Conservation (phyloP, 2,888 invertebrate species). For the Caenorhabditis parvicauda region DNA sequence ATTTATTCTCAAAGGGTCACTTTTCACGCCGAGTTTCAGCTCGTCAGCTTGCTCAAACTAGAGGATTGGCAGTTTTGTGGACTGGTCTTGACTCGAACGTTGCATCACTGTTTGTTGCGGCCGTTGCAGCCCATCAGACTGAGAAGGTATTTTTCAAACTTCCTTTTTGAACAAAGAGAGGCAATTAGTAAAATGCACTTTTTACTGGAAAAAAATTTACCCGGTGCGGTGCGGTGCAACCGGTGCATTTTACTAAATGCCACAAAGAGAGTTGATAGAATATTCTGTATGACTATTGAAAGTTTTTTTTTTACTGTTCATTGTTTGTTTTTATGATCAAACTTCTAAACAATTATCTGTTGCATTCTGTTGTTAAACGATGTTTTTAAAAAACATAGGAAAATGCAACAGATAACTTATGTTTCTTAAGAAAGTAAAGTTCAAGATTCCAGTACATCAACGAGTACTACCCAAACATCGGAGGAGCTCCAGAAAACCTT, state of each 20-base stretch:
- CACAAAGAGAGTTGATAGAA: too few relatives aligned
- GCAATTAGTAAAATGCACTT: neutral
- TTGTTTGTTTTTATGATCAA: too few relatives aligned
- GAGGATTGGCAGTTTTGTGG: constrained; percentile 47
- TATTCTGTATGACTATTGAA: too few relatives aligned
- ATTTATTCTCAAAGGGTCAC: neutral
- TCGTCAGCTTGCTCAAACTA: constrained; percentile 40
- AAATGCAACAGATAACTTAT: too few relatives aligned
- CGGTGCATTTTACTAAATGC: too few relatives aligned
- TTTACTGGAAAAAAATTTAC: too few relatives aligned
- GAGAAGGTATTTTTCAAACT: constrained; percentile 10
- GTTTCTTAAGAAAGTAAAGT: neutral
- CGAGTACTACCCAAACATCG: constrained; percentile 52
- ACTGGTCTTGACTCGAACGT: constrained; percentile 56
- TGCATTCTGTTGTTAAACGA: too few relatives aligned
- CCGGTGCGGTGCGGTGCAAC: too few relatives aligned
- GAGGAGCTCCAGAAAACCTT: constrained; percentile 39
- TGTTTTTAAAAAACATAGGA: too few relatives aligned
- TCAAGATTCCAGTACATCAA: constrained; percentile 49
- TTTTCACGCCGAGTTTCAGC: constrained; percentile 35
- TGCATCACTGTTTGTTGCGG: constrained; percentile 34
- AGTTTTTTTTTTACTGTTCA: too few relatives aligned
- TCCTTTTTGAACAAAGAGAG: neutral
- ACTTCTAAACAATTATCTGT: too few relatives aligned
- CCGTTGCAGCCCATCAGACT: constrained; percentile 27